phyloP scores from a whole-genome alignment of 2,888 invertebrate genomes.

The Pyrrhia umbra region DNA sequence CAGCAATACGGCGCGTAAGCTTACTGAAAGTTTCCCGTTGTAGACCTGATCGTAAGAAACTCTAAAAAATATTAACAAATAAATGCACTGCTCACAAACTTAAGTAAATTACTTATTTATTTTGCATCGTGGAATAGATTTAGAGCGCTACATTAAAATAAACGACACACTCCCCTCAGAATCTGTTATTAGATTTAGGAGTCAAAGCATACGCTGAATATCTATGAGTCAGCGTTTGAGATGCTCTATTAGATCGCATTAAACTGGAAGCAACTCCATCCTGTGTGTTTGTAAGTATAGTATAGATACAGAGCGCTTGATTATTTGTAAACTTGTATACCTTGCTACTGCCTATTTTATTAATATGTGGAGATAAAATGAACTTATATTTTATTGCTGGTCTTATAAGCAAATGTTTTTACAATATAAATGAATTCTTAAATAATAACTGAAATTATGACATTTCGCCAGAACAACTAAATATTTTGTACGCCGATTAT shows the following conservation, averaged over 20 bases:
- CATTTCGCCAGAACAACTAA: too few relatives aligned
- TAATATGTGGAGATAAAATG: too few relatives aligned
- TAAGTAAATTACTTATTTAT: constrained; percentile 29
- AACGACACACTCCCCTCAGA: constrained; percentile 27
- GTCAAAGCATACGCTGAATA: constrained; percentile 55
- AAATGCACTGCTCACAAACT: constrained; percentile 3
- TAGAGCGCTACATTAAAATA: constrained; percentile 25
- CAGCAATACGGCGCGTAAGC: too few relatives aligned
- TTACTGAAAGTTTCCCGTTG: neutral
- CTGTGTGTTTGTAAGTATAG: constrained; percentile 27
- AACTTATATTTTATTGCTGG: too few relatives aligned
- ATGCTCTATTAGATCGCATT: constrained; percentile 57
- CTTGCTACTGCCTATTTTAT: too few relatives aligned
- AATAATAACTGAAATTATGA: too few relatives aligned
- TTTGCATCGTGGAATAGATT: constrained; percentile 17
- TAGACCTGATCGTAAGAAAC: neutral
- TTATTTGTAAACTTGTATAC: too few relatives aligned
- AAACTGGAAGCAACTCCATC: constrained; percentile 45
- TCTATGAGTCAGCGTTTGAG: constrained; percentile 50
- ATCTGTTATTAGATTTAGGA: constrained; percentile 49
- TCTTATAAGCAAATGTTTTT: too few relatives aligned
- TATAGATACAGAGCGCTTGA: constrained; percentile 27
- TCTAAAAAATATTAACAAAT: neutral
- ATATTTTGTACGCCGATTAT: too few relatives aligned
- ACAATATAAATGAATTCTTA: too few relatives aligned